Base-by-base conservation (phyloP, 2,888 invertebrate species). In the Epinotia bilunana region DNA sequence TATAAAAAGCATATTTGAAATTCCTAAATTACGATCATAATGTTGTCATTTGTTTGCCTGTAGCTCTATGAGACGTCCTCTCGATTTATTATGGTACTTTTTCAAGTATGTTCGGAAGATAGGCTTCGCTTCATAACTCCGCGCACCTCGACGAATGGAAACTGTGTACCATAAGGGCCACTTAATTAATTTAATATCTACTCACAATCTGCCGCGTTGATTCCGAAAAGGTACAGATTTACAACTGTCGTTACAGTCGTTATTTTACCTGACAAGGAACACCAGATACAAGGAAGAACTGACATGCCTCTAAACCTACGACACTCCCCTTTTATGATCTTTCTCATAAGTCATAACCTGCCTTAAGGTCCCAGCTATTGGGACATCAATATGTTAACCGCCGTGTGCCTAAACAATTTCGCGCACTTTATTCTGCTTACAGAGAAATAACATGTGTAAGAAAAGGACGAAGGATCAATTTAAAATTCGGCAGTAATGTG, bases 311-410 rank as follows among this genome's bases (percentile, higher is more conserved):
- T 90, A 88, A 87, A 84, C 83, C 88, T 89, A 90, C 87, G 86
- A 83, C 90, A 87, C 88, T 82, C 79, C 81, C 80, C 81, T 82
- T 65, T 39, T 84, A 80, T 87, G 86, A 89, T 88, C 88, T 90
- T 85, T 89, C 81, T 87, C 92, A 90, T 91, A 92, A 93, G 81
- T 87, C 92, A 90, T 91, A 92, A 93, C 93, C 93, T 93, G 91
- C 93, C 93, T 91, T 92, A 93, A 93, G 89, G 84, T 87, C 83
- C 84, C 82, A 85, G 83, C 83, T 86, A 88, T 91, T 93, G 90
- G 85, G 86, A 84, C 87, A 84, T 86, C 87, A 90, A 88, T 90
- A 88, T 84, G 81, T 87, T 83, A 86, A 83, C 84, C 82, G 81
- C 78, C 83, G 78, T 75, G 79, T 88, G 88, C 89, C 89, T 89